Evolutionary conservation across 2,113 vertebrate species (phyloP), one percentile per base, ranked within the genome.

Genomic region (Lepisosteus oculatus): DNA sequence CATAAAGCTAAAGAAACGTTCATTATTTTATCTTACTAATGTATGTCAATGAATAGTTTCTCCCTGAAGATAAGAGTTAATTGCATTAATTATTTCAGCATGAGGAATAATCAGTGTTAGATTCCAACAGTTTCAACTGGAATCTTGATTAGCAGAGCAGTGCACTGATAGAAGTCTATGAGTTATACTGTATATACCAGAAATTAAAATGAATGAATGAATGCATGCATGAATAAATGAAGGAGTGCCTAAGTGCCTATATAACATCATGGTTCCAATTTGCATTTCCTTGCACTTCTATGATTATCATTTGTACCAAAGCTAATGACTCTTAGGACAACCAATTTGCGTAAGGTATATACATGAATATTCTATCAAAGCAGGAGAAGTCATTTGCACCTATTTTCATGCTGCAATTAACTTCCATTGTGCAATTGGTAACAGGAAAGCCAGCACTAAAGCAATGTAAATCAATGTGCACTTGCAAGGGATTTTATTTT

Each of bases 281-380:
- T 43, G 6, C 51, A 43, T 65, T 54, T 67, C 78, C 15, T 70
- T 70, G 6, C 66, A 75, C 71, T 29, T 61, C 69, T 65, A 71
- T 29, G 29, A 57, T 67, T 77, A 57, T 74, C 76, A 73, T 74
- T 74, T 77, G 67, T 68, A 70, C 54, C 76, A 72, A 72, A 75
- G 74, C 65, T 73, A 76, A 69, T 72, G 62, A 55, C 77, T 80
- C 83, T 83, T 81, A 73, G 76, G 44, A 66, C 75, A 85, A 29
- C 29, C 29, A 29, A 29, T 88, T 84, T 82, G 2, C 1, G 87
- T 88, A 85, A 88, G 90, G 83, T 78, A 90, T 84, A 80, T 80
- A 65, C 79, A 79, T 70, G 82, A 83, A 67, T 83, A 85, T 72
- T 83, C 78, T 86, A 90, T 89, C 89, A 87, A 64, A 72, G 76